phyloP scores from a whole-genome alignment of 1,140 invertebrate genomes.

The Drosophila lini region DNA sequence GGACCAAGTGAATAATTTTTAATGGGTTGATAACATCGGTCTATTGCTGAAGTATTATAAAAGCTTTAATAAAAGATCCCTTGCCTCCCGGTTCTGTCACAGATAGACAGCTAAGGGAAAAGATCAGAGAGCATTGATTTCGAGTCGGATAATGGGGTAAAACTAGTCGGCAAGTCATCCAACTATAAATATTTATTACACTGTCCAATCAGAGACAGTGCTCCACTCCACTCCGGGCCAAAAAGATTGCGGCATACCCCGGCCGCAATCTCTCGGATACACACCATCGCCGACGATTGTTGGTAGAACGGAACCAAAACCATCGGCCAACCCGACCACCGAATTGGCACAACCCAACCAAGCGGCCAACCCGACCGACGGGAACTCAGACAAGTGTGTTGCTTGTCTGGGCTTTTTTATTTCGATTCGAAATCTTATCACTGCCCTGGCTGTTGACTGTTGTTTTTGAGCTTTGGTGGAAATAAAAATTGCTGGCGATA shows the following conservation, averaged over 20 bases:
- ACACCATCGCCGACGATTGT: neutral
- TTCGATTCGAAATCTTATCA: slow-evolving; percentile 68
- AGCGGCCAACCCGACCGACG: slow-evolving; percentile 12
- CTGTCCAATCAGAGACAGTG: slow-evolving; percentile 28
- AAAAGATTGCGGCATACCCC: slow-evolving; percentile 20
- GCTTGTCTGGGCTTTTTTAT: slow-evolving; percentile 47
- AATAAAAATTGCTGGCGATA: slow-evolving; percentile 65
- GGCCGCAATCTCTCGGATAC: slow-evolving; percentile 30
- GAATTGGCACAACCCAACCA: slow-evolving; percentile 17
- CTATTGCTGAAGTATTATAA: slow-evolving; percentile 11
- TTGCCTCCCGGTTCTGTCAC: slow-evolving; percentile 2
- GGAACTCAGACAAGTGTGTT: slow-evolving; percentile 62
- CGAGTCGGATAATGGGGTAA: neutral
- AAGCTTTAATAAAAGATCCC: slow-evolving; percentile 6
- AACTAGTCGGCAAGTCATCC: slow-evolving; percentile 25
- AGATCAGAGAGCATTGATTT: slow-evolving; percentile 19
- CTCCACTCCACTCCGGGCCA: neutral
- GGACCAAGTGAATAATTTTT: slow-evolving; percentile 27
- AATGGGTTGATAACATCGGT: slow-evolving; percentile 38
- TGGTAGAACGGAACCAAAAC: slow-evolving; percentile 39
- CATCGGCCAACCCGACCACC: slow-evolving; percentile 13
- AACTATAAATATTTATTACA: slow-evolving; percentile 40
- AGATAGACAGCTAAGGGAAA: slow-evolving; percentile 7
- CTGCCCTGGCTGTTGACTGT: slow-evolving; percentile 54
- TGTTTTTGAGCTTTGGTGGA: slow-evolving; percentile 73